Evolutionary conservation across 2,888 invertebrate species (phyloP), one percentile per base, ranked within the genome.

Genomic region (Tetragonula carbonaria): DNA sequence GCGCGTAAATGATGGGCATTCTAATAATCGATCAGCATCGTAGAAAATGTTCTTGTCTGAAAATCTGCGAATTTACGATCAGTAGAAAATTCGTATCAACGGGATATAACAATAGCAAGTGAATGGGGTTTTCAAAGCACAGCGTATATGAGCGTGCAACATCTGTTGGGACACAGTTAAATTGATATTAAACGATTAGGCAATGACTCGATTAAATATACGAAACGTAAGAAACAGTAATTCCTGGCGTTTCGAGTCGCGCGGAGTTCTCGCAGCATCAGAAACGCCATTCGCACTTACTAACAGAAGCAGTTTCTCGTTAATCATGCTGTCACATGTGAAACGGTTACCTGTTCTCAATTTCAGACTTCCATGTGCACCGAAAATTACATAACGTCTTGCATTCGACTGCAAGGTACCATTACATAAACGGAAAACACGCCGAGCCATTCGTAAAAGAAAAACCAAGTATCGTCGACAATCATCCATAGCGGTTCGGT

Each of bases 331-430:
- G 74, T 18, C 65, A 23, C 53, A 1, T 38, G 11, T 38, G 74
- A 63, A 63, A 74, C 45, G 28, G 53, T 78, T 65, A 57, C n/a
- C 65, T 50, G 67, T 66, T 65, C 55, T 45, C 55, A 4, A 59
- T 78, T 59, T 4, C 50, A 23, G 23, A 33, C 51, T 74, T 66
- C 38, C 51, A 45, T 21, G 53, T 45, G 13, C 66, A 18, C 11
- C 53, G 67, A 63, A 75, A 70, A 74, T 82, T 81, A 74, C n/a
- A 21, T 18, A 82, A 82, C 59, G 4, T 2, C 8, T 23, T 16
- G 23, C 23, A 16, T 55, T 62, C 57, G 45, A 67, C 55, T 18
- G 53, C 45, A 45, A 59, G 23, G 18, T 13, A 16, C 6, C 53
- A 5, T 82, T 82, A 63, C 50, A 23, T 51, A 82, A 82, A 13